These are phyloP conservation scores for Eublepharis macularius DNA, from an alignment of 2,113 vertebrate genomes.

Conservation along the genomic window DNA sequence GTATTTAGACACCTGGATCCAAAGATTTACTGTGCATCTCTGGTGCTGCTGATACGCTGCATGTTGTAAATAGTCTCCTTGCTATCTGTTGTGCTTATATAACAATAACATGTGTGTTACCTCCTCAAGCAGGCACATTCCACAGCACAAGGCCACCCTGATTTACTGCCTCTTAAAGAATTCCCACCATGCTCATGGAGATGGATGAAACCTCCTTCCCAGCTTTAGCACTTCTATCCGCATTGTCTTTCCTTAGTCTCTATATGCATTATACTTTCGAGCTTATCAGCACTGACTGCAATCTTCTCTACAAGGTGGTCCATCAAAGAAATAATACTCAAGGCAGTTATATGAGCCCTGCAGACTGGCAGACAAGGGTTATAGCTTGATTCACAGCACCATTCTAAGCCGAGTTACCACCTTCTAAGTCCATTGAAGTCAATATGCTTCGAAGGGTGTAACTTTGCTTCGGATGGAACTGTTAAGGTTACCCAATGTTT, in stretches of 20 bases:
- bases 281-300: slow-evolving; percentile 30
- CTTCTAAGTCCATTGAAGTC: too few relatives aligned
- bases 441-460: too few relatives aligned
- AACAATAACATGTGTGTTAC: not conserved
- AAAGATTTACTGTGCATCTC: not conserved
- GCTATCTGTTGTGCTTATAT: not conserved
- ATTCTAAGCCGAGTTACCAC: too few relatives aligned
- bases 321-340: not conserved
- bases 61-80: not conserved
- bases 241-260: not conserved
- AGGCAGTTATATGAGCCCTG: not conserved
- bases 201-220: not conserved
- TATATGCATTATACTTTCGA: not conserved
- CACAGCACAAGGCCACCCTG: not conserved
- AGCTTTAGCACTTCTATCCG: not conserved
- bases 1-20: not conserved
- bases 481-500: not conserved
- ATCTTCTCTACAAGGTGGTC: slow-evolving; percentile 8
- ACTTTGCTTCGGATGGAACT: too few relatives aligned
- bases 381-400: not conserved
- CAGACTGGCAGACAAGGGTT: slow-evolving; percentile 29
- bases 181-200: not conserved
- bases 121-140: not conserved
- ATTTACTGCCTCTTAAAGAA: slow-evolving; percentile 20
- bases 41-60: not conserved